These are phyloP conservation scores for Xiphorhynchus erythropygius DNA, from an alignment of 2,797 vertebrate genomes.

Conservation along the genomic window DNA sequence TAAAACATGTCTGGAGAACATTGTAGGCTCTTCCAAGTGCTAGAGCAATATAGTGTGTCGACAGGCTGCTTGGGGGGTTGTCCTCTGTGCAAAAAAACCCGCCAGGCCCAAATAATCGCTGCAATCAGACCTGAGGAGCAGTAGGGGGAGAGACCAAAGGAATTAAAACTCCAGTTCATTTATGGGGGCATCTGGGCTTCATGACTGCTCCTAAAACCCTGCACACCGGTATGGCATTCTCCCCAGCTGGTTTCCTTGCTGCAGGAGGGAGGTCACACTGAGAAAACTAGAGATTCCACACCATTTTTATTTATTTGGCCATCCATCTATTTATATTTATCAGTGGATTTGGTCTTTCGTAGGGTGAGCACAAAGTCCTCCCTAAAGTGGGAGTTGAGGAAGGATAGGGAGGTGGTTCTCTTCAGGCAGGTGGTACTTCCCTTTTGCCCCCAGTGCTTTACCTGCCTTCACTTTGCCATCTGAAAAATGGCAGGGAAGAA, in stretches of 20 bases:
- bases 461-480: not conserved
- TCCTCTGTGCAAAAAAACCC: not conserved
- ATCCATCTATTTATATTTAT: not conserved
- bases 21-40: conserved; percentile 1
- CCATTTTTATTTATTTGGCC: not conserved
- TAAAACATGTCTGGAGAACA: not conserved
- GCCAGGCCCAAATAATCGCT: not conserved
- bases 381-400: not conserved
- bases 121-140: not conserved
- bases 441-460: not conserved
- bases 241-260: not conserved
- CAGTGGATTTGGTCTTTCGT: not conserved
- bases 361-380: not conserved
- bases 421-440: not conserved
- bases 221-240: not conserved
- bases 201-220: not conserved
- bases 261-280: not conserved
- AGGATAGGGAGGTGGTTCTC: not conserved
- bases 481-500: not conserved
- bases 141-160: not conserved
- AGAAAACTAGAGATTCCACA: not conserved
- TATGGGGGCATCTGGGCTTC: not conserved
- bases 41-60: not conserved
- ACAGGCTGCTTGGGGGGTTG: not conserved
- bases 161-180: not conserved